Evolutionary conservation across 2,888 invertebrate species (phyloP).

Genomic region (Chironomus riparius): DNA sequence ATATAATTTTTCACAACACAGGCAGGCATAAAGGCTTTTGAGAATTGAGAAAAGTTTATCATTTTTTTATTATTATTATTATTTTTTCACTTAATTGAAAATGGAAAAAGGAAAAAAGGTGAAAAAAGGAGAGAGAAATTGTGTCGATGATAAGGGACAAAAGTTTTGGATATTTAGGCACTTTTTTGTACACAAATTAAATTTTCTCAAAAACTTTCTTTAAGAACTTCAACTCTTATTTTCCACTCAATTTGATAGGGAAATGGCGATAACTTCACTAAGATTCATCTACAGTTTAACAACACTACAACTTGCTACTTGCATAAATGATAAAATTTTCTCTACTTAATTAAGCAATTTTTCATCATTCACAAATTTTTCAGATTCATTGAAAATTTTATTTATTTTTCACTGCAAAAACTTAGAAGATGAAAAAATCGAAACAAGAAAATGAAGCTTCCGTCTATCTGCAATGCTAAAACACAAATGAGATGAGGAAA

Average conservation of each 20-base stretch:
- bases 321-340: neutral
- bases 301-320: neutral
- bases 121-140: neutral
- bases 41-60: neutral
- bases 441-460: slow-evolving; percentile 16
- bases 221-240: neutral
- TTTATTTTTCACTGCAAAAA: neutral
- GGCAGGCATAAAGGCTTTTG: neutral
- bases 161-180: neutral
- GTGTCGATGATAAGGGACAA: neutral
- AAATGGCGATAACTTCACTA: neutral
- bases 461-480: slow-evolving; percentile 16
- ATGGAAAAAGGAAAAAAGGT: neutral
- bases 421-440: neutral
- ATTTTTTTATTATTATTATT: neutral
- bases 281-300: neutral
- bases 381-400: neutral
- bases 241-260: neutral
- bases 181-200: slow-evolving; percentile 1
- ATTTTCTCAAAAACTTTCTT: neutral
- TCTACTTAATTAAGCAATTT: neutral
- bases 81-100: neutral
- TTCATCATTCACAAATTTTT: neutral
- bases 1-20: neutral
- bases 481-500: slow-evolving; percentile 23